A percentile compares a stretch with the other conserved stretches of the same genome.
Evolutionary conservation across 2,888 invertebrate genomes (phyloP).

Genomic region (Archaeoteleia sp.): DNA sequence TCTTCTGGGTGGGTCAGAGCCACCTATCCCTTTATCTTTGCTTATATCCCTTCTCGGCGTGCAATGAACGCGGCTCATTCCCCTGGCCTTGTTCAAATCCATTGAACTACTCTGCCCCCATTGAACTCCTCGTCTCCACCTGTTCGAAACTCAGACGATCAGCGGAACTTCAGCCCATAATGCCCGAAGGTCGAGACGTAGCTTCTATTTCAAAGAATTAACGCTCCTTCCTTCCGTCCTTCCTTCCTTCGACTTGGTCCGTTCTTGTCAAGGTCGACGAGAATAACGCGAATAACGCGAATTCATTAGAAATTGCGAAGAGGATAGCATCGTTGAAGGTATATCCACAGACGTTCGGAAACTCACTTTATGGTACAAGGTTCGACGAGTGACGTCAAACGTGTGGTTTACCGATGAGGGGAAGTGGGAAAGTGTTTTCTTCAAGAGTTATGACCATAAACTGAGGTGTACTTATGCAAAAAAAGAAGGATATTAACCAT

Average conservation of each 20-base stretch:
- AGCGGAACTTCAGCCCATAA: constrained; percentile 40
- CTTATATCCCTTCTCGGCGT: constrained; percentile 3
- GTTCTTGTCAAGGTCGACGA: constrained; percentile 43
- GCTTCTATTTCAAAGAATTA: constrained; percentile 42
- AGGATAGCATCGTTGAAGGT: constrained; percentile 12
- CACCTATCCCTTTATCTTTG: constrained; percentile 21
- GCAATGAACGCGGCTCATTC: constrained; percentile 35
- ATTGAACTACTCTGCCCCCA: constrained; percentile 18
- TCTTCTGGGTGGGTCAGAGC: background rate
- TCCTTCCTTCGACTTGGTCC: constrained; percentile 17
- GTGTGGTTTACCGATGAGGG: too few relatives aligned
- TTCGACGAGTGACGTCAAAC: too few relatives aligned
- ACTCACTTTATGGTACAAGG: too few relatives aligned
- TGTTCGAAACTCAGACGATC: constrained; percentile 40
- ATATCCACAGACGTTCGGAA: constrained; percentile 15
- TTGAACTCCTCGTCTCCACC: constrained; percentile 41
- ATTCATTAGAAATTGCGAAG: constrained; percentile 27
- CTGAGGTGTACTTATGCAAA: too few relatives aligned
- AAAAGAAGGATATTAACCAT: too few relatives aligned
- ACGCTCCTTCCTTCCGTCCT: constrained; percentile 14
- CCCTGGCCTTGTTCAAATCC: constrained; percentile 38
- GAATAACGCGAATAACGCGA: constrained; percentile 36
- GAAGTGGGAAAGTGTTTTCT: too few relatives aligned
- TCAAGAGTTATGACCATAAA: too few relatives aligned
- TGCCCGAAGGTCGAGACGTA: constrained; percentile 42